Base-by-base conservation (phyloP, 2,113 vertebrate species). In the Symphodus melops region DNA sequence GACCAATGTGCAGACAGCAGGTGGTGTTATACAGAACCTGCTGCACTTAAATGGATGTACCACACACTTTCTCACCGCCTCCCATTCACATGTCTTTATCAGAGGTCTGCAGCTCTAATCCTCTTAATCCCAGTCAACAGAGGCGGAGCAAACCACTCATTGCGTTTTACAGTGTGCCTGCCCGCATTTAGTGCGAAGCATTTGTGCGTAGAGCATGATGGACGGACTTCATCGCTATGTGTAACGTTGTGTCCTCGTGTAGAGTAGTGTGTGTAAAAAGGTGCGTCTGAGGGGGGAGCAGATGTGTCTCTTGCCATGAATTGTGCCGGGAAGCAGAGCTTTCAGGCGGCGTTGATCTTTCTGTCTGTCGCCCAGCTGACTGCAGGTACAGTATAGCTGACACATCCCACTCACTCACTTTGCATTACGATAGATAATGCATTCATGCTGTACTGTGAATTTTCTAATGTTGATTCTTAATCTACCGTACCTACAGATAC, bases 301-400 rank as follows among this genome's bases (percentile, higher is more conserved):
- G 85, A 93, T 92, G 94, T 77, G 65, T 66, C 77, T 72, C 79
- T 76, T 51, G 83, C 80, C 86, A 94, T 95, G 94, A 90, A 75
- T 87, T 53, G 83, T 84, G 79, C 85, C 86, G 58, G 89, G 88
- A 88, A 82, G 80, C 83, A 21, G 61, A 85, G 86, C 77, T 57
- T 93, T 68, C 87, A 85, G 10, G 86, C 89, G 82, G 91, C 88
- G 86, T 48, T 93, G 88, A 81, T 95, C 71, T 57, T 94, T 46
- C 82, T 95, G 55, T 88, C 69, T 8, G 79, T 92, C 70, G 89
- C 85, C 21, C 92, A 94, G 58, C 83, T 94, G 80, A 85, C 76
- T 54, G 77, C 92, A 93, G 94, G 94, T 95, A 94, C 52, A 56
- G 28, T 19, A 21, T 19, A 21, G 17, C 48, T 51, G 48, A 51